Evolutionary conservation across 1,140 invertebrate genomes (phyloP), one percentile per base, ranked within the genome.

Genomic region (Sycophila sp.): DNA sequence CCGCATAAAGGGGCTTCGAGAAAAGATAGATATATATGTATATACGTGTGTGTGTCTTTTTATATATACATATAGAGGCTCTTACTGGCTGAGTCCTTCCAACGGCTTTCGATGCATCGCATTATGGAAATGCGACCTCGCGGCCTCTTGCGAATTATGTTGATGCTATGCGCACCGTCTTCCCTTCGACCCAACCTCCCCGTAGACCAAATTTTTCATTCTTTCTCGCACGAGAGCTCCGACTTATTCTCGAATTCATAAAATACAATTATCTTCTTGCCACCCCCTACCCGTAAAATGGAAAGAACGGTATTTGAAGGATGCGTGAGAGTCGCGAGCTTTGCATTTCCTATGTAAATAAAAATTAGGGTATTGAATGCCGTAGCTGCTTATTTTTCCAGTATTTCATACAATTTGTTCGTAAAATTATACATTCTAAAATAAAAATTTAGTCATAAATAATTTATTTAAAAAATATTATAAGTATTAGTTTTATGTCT

Each of bases 101-200:
- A 66, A 71, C 60, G 69, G 78, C 76, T 77, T 83, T 83, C 81
- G 79, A 83, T 82, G 80, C 80, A 83, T 83, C 73, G 74, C 78
- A 82, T 83, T 83, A 83, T 82, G 80, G 75, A 80, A 83, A 83
- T 83, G 78, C 60, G 75, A 79, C 77, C 78, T 81, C 78, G 73
- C 78, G 73, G 72, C 74, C 42, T 81, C 78, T 78, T 77, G 76
- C 76, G 80, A 83, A 83, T 83, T 82, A 83, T 83, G 81, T 82
- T 83, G 80, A 82, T 83, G 80, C 78, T 83, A 83, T 81, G 80
- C 81, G 73, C 22, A n/a, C n/a, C 45, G 53, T 67, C 22, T 38
- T 13, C 6, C 34, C 30, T 26, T 36, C 1, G 64, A 67, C 53
- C 64, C 45, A 40, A 38, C 69, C 68, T 47, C 65, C 51, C 30